Percentiles rank a stretch among this genome's conserved stretches.
These are phyloP conservation scores for Lerista edwardsae DNA, from an alignment of 2,797 vertebrate genomes.

Conservation along the genomic window DNA sequence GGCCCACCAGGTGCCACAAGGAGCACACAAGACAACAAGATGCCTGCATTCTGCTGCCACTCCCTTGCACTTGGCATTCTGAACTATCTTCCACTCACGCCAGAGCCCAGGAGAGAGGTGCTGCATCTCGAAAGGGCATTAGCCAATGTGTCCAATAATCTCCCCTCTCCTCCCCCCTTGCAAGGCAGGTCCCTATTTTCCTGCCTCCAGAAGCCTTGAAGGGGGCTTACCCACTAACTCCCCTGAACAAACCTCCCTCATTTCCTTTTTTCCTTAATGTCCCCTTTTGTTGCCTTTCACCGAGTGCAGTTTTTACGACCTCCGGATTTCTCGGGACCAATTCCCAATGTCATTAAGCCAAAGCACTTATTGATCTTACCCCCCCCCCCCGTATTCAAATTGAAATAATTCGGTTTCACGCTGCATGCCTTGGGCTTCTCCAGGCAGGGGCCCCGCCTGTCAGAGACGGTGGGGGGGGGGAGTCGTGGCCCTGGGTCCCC, in stretches of 20 bases:
- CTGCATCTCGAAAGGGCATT: no score
- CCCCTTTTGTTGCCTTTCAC: not conserved
- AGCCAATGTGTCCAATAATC: no score
- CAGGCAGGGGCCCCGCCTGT: not conserved
- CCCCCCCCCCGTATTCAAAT: not conserved
- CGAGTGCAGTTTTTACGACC: not conserved
- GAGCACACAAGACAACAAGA: no score
- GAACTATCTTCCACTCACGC: no score
- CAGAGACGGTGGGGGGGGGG: not conserved
- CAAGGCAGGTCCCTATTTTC: not conserved
- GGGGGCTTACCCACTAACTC: no score
- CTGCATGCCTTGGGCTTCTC: not conserved
- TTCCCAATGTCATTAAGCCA: not conserved
- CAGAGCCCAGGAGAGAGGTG: no score
- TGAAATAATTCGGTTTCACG: not conserved
- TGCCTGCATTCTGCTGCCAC: no score
- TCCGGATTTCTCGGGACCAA: not conserved
- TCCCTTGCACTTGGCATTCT: no score
- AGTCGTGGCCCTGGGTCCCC: not conserved
- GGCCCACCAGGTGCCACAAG: no score
- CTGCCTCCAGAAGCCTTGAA: not conserved
- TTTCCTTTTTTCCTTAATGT: not conserved
- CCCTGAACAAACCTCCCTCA: not conserved
- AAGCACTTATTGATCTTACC: not conserved
- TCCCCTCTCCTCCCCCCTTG: no score